Conservation (phyloP, 1,140 invertebrate genomes). For the Trichogramma pretiosum region DNA sequence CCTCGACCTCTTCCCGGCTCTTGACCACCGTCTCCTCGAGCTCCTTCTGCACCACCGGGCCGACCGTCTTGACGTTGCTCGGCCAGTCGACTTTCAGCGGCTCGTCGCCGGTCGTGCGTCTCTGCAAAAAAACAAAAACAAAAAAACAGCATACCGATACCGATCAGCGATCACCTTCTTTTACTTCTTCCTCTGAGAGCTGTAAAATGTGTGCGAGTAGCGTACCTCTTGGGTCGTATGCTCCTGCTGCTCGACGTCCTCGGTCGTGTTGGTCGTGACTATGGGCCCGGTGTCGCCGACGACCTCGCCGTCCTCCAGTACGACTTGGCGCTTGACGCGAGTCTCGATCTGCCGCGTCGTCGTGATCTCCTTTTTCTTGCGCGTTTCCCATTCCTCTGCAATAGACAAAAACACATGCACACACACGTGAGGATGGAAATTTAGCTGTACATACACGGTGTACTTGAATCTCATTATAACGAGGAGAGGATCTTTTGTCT, state of each 20-base stretch:
- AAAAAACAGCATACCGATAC: not conserved
- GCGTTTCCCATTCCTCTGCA: slow-evolving; percentile 83
- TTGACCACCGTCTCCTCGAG: slow-evolving; percentile 68
- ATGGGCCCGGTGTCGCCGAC: slow-evolving; percentile 80
- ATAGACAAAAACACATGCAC: slow-evolving; percentile 7
- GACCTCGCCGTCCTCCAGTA: slow-evolving; percentile 81
- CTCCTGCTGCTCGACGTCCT: slow-evolving; percentile 81
- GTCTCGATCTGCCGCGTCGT: slow-evolving; percentile 84
- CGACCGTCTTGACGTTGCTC: slow-evolving; percentile 52
- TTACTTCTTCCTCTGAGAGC: no score
- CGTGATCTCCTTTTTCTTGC: slow-evolving; percentile 77
- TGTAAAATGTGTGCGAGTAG: not conserved
- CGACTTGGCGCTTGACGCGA: slow-evolving; percentile 76
- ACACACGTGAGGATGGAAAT: no score
- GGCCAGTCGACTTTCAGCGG: slow-evolving; percentile 52
- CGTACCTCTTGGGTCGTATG: slow-evolving; percentile 74
- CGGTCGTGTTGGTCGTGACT: slow-evolving; percentile 79
- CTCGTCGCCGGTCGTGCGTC: slow-evolving; percentile 45
- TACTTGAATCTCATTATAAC: slow-evolving; percentile 1
- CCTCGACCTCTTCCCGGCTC: slow-evolving; percentile 73
- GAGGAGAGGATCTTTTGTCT: not conserved
- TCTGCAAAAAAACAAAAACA: slow-evolving; percentile 23
- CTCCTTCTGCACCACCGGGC: slow-evolving; percentile 65
- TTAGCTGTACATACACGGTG: no score
- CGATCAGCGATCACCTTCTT: no score